A percentile compares a stretch with the other conserved stretches of the same genome.
phyloP scores from a whole-genome alignment of 92 coral and sea anemone species.

The Parazoanthus atlanticus region DNA sequence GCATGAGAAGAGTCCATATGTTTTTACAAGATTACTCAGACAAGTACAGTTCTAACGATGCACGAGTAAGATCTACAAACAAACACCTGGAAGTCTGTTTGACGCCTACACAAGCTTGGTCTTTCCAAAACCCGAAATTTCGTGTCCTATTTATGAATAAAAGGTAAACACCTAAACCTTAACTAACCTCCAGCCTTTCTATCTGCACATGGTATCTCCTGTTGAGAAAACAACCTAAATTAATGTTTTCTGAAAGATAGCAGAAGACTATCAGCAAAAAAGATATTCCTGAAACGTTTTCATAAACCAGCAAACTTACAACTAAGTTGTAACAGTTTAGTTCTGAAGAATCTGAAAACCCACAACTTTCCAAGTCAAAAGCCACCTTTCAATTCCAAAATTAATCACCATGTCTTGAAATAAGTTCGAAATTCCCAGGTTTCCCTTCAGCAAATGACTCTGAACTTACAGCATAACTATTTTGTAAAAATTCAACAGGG shows the following conservation, averaged over 20 bases:
- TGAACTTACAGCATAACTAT: too few relatives aligned
- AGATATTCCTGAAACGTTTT: neutral
- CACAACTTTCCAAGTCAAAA: neutral
- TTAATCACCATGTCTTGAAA: too few relatives aligned
- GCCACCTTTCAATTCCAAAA: neutral
- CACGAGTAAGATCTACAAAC: neutral
- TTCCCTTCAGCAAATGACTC: too few relatives aligned
- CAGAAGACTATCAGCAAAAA: neutral
- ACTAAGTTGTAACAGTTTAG: neutral
- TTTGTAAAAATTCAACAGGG: too few relatives aligned
- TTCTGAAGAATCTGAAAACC: neutral
- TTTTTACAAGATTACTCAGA: constrained; percentile 84
- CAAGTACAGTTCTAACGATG: constrained; percentile 42
- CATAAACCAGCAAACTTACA: too few relatives aligned
- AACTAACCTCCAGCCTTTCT: constrained; percentile 51
- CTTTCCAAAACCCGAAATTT: neutral
- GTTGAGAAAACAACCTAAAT: neutral
- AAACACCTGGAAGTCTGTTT: neutral
- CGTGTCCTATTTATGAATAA: neutral
- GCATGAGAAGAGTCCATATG: constrained; percentile 31
- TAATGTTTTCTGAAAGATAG: neutral
- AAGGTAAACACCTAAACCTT: neutral
- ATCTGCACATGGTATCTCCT: constrained; percentile 69
- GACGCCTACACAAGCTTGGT: too few relatives aligned
- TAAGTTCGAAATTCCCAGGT: neutral